phyloP scores from a whole-genome alignment of 2,888 invertebrate species.

The Tetragonisca angustula region DNA sequence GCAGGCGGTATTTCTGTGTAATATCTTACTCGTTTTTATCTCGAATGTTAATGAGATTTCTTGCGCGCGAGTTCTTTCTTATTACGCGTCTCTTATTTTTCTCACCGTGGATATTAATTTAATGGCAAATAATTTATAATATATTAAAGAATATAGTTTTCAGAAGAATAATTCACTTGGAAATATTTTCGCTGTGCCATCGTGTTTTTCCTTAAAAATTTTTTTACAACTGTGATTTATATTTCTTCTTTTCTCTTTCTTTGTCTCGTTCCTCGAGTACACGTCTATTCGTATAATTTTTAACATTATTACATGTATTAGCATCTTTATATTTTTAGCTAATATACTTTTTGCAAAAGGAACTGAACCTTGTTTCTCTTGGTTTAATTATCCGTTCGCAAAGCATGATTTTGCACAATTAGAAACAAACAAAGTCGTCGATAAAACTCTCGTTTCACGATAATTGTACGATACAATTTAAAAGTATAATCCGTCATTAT shows the following conservation, averaged over 20 bases:
- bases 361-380: not conserved
- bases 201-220: not conserved
- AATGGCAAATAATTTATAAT: not conserved
- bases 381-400: not conserved
- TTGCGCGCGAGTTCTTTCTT: not conserved
- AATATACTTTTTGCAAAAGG: not conserved
- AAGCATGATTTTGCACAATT: not conserved
- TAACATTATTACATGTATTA: not conserved
- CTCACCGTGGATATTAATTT: not conserved
- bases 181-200: fast-evolving
- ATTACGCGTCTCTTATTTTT: not conserved
- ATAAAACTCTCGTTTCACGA: not conserved
- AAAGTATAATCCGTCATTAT: constrained; percentile 11
- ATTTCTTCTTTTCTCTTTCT: no score
- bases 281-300: not conserved
- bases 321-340: not conserved
- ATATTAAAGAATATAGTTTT: no score
- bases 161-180: no score
- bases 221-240: not conserved
- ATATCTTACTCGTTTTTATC: not conserved
- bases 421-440: not conserved
- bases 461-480: not conserved
- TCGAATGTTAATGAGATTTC: not conserved
- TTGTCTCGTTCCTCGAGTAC: not conserved
- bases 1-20: not conserved